These are phyloP conservation scores for Spheniscus mendiculus DNA, from an alignment of 2,113 vertebrate species.

Conservation along the genomic window DNA sequence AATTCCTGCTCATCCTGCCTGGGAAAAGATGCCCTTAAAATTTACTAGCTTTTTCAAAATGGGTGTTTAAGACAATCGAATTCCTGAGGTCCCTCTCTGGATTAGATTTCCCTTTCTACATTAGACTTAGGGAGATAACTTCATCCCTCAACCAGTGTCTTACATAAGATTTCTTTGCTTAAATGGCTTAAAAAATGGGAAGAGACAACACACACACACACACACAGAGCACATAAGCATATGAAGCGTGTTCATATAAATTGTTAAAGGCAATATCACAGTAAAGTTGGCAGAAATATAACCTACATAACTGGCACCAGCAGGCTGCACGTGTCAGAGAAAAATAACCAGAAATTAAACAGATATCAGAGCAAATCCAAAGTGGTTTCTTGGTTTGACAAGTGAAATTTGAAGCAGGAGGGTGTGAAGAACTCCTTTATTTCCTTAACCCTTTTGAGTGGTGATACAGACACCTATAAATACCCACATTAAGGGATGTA, in stretches of 20 bases:
- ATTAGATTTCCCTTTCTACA: background rate
- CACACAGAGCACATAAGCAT: background rate
- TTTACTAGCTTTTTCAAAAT: background rate
- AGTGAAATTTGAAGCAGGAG: background rate
- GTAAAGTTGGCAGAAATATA: background rate
- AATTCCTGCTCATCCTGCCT: background rate
- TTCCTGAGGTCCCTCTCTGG: background rate
- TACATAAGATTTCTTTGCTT: background rate
- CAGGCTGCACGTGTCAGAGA: background rate
- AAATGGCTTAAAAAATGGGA: background rate
- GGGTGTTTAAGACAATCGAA: background rate
- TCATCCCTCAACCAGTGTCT: background rate
- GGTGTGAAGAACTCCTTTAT: background rate
- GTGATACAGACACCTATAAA: background rate
- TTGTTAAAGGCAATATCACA: slow-evolving; percentile 17
- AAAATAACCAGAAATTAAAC: background rate
- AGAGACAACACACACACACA: background rate
- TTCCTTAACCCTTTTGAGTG: background rate
- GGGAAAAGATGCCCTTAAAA: background rate
- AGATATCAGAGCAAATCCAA: background rate
- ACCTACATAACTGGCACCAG: background rate
- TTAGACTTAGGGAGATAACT: background rate
- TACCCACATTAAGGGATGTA: background rate
- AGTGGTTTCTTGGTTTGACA: background rate
- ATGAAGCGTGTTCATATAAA: background rate